Evolutionary conservation across 2,797 vertebrate genomes (phyloP).

Genomic region (Dipus sagitta): DNA sequence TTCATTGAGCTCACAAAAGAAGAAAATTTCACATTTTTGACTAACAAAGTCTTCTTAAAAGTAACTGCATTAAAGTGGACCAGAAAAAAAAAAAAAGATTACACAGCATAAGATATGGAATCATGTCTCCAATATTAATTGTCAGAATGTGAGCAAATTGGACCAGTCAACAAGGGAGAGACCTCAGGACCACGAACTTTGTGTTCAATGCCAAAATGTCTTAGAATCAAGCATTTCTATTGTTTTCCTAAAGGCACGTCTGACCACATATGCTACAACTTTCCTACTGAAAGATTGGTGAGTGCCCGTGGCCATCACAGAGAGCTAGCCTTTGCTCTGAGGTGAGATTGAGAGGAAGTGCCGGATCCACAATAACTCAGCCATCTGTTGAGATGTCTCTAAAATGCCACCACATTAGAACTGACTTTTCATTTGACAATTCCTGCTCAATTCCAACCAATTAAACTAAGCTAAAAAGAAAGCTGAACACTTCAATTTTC

Average conservation of each 20-base stretch:
- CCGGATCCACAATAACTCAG: not conserved
- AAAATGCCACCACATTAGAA: not conserved
- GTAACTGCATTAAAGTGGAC: not conserved
- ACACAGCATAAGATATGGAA: not conserved
- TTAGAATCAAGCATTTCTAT: conserved; percentile 17
- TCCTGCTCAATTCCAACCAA: not conserved
- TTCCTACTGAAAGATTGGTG: not conserved
- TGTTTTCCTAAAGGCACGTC: not conserved
- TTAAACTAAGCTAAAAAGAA: conserved; percentile 2
- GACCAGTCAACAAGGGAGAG: not conserved
- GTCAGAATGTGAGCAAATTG: not conserved
- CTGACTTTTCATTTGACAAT: not conserved
- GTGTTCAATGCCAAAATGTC: not conserved
- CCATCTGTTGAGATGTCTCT: no score
- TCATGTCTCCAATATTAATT: not conserved
- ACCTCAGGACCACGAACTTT: not conserved
- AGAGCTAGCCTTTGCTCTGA: not conserved
- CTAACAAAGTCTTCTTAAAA: not conserved
- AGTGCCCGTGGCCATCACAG: not conserved
- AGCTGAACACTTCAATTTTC: conserved; percentile 1
- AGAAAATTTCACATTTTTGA: not conserved
- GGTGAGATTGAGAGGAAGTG: rapidly evolving
- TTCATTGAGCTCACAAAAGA: not conserved
- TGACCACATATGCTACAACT: not conserved
- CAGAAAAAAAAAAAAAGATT: no score